Evolutionary conservation across 2,888 invertebrate species (phyloP).

Genomic region (Phengaris arion): DNA sequence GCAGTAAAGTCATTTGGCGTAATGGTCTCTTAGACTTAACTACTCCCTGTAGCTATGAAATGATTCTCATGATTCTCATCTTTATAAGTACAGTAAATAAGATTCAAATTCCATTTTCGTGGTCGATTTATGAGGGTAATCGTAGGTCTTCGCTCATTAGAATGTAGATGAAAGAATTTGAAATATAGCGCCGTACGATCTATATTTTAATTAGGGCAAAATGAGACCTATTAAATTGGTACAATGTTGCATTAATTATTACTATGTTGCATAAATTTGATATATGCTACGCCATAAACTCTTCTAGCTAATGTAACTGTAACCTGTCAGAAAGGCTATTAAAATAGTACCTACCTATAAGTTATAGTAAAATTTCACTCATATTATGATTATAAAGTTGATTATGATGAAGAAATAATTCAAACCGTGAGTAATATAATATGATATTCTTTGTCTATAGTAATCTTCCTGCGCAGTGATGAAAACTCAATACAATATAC

Average conservation of each 20-base stretch:
- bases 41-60: slow-evolving; percentile 40
- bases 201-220: neutral
- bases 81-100: slow-evolving; percentile 35
- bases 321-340: neutral
- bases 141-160: slow-evolving; percentile 33
- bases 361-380: too few relatives aligned
- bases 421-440: too few relatives aligned
- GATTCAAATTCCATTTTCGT: slow-evolving; percentile 33
- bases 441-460: too few relatives aligned
- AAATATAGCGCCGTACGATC: neutral
- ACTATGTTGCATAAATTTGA: neutral
- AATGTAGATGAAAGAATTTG: slow-evolving; percentile 27
- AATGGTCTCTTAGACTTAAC: slow-evolving; percentile 53
- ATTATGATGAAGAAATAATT: too few relatives aligned
- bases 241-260: neutral
- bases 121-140: slow-evolving; percentile 37
- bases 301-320: too few relatives aligned
- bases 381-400: too few relatives aligned
- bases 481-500: neutral
- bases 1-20: slow-evolving; percentile 61
- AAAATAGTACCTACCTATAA: too few relatives aligned
- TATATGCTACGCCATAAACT: too few relatives aligned
- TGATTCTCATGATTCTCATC: slow-evolving; percentile 34
- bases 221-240: slow-evolving; percentile 12
- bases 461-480: neutral